Evolutionary conservation across 2,797 vertebrate species (phyloP).

Genomic region (Bradypus variegatus): DNA sequence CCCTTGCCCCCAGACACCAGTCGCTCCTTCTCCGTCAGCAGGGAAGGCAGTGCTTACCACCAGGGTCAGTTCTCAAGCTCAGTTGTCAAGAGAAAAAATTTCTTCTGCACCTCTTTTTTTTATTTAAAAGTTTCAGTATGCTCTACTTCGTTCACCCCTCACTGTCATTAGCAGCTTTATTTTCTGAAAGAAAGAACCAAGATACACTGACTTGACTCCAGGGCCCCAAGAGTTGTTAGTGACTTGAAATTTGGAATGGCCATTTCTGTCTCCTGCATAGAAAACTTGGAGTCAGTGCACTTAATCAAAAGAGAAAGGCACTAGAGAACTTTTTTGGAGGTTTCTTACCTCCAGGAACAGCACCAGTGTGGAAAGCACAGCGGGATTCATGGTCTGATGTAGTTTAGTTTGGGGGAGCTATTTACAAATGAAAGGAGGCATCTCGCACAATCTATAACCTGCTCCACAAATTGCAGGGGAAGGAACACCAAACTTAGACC

Average conservation of each 20-base stretch:
- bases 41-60: neutral
- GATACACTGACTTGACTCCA: neutral
- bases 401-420: neutral
- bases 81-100: neutral
- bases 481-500: neutral
- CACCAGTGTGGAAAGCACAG: neutral
- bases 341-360: neutral
- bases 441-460: accelerated
- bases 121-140: neutral
- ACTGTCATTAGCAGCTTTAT: neutral
- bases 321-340: neutral
- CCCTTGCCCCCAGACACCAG: too few species aligned
- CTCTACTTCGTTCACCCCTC: neutral
- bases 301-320: neutral
- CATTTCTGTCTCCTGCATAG: neutral
- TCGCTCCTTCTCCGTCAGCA: neutral
- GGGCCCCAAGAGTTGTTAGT: neutral
- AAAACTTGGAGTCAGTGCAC: neutral
- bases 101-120: neutral
- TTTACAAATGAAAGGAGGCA: neutral
- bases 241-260: neutral
- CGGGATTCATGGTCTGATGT: neutral
- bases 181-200: slow-evolving; percentile 22
- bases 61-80: neutral
- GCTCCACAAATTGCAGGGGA: neutral